A percentile compares a stretch with the other conserved stretches of the same genome.
Conservation (phyloP, 1,140 invertebrate species). For the Diploscapter pachys region DNA sequence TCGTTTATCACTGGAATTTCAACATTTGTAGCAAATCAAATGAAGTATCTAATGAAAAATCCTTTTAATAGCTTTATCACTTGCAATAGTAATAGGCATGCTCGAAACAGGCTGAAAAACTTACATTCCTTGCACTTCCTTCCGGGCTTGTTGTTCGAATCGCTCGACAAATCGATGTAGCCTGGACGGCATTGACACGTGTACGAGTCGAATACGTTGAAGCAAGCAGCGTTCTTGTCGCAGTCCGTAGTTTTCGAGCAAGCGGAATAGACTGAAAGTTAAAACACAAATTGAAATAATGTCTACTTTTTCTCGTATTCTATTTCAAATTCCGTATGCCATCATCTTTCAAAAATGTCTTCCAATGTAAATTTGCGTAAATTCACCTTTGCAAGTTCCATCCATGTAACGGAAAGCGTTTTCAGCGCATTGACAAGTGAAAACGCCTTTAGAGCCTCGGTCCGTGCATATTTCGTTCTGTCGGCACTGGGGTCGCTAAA, state of each 20-base stretch:
- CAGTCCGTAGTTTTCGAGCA: slow-evolving; percentile 48
- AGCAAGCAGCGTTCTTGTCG: slow-evolving; percentile 55
- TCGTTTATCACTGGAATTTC: slow-evolving; percentile 56
- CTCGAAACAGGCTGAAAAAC: slow-evolving; percentile 15
- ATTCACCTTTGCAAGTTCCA: slow-evolving; percentile 47
- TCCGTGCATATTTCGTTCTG: slow-evolving; percentile 49
- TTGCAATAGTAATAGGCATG: no score
- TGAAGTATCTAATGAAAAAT: neutral
- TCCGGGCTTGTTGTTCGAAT: slow-evolving; percentile 51
- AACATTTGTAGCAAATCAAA: neutral
- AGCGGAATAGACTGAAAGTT: slow-evolving; percentile 43
- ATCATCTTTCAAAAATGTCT: no score
- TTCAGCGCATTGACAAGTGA: slow-evolving; percentile 47
- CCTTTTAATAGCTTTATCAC: neutral
- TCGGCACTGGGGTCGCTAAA: slow-evolving; percentile 40
- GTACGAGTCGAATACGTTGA: slow-evolving; percentile 54
- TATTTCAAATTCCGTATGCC: neutral
- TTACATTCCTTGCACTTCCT: slow-evolving; percentile 55
- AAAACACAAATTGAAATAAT: neutral
- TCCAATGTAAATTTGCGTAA: neutral
- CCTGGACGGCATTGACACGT: slow-evolving; percentile 54
- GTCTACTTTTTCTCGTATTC: neutral
- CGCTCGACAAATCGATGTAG: slow-evolving; percentile 51
- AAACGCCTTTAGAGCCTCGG: slow-evolving; percentile 38
- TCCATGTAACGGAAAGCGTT: slow-evolving; percentile 50